These are phyloP conservation scores for Hapalemur alaotrensis DNA, from an alignment of 2,797 vertebrate genomes.

Conservation along the genomic window DNA sequence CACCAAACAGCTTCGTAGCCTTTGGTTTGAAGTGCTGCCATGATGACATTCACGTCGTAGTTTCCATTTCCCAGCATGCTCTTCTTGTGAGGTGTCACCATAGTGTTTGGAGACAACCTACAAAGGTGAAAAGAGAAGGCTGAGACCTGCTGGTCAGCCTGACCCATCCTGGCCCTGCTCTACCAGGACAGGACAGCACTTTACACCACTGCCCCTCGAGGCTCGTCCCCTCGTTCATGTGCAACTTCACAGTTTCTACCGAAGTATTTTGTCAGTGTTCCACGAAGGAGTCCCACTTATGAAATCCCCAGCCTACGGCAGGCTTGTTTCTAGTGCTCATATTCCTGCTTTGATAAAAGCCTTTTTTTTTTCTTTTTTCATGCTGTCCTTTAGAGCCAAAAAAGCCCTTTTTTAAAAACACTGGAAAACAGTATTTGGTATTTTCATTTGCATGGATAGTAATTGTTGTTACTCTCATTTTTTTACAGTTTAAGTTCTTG, in stretches of 20 bases:
- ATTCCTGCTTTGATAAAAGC: neutral
- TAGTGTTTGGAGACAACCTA: constrained; percentile 96
- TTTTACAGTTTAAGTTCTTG: neutral
- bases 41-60: constrained; percentile 99
- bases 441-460: neutral
- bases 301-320: neutral
- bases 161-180: neutral
- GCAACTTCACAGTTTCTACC: neutral
- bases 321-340: neutral
- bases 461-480: neutral
- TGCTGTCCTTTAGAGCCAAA: neutral
- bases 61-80: constrained; percentile 99
- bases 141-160: neutral
- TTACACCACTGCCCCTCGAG: neutral
- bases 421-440: neutral
- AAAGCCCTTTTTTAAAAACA: neutral
- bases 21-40: constrained; percentile 98
- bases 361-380: neutral
- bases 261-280: neutral
- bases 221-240: neutral
- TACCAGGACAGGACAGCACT: neutral
- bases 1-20: constrained; percentile 99
- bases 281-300: neutral
- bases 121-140: constrained; percentile 26
- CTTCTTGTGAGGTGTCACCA: constrained; percentile 99